Evolutionary conservation across 2,797 vertebrate genomes (phyloP).

Genomic region (Selene dorsalis): DNA sequence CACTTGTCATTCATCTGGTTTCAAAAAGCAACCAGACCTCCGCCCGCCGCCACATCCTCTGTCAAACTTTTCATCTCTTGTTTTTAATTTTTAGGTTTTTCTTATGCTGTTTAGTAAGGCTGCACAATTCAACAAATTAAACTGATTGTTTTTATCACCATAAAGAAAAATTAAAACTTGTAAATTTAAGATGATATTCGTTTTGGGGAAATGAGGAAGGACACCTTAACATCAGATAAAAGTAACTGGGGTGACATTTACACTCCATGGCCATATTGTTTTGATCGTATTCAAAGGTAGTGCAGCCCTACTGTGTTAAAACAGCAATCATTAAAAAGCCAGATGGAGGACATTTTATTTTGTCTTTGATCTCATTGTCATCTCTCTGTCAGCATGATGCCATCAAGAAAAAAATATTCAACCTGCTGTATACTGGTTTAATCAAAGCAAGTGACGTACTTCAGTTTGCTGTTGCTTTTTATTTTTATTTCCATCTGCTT

Average conservation of each 20-base stretch:
- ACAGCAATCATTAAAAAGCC: conserved; percentile 64
- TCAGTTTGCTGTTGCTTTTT: conserved; percentile 14
- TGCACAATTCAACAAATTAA: conserved; percentile 56
- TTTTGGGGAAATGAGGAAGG: conserved; percentile 6
- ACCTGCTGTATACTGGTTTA: conserved; percentile 5
- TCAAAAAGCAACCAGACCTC: conserved; percentile 73
- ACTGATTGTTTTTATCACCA: conserved; percentile 4
- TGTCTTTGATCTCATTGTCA: conserved; percentile 81
- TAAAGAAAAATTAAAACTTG: conserved; percentile 1
- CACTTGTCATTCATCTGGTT: conserved; percentile 80
- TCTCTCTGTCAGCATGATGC: conserved; percentile 80
- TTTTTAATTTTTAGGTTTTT: conserved; percentile 73
- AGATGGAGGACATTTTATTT: conserved; percentile 56
- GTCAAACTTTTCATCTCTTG: conserved; percentile 77
- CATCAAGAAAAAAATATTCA: conserved; percentile 64
- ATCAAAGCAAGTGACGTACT: conserved; percentile 19
- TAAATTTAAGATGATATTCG: conserved; percentile 4
- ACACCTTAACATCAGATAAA: background rate
- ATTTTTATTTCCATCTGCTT: conserved; percentile 9
- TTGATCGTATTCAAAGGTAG: conserved; percentile 21
- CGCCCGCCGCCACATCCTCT: conserved; percentile 79
- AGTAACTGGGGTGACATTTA: conserved; percentile 18
- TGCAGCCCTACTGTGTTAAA: conserved; percentile 75
- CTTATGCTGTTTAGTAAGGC: conserved; percentile 74
- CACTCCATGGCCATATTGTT: background rate